These are phyloP conservation scores for Calephelis virginiensis DNA, from an alignment of 1,140 invertebrate genomes.

Conservation along the genomic window DNA sequence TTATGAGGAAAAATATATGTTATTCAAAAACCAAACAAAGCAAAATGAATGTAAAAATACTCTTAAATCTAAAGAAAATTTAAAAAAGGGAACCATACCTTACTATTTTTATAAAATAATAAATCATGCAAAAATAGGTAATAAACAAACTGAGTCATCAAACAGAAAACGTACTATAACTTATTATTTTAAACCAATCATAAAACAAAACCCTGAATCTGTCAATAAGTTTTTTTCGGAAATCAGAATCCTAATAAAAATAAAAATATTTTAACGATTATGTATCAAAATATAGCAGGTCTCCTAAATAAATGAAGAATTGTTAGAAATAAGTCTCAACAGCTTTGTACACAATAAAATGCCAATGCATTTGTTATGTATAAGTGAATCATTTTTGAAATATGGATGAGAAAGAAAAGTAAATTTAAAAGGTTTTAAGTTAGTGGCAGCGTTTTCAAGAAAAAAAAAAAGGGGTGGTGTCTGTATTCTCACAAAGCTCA, in stretches of 20 bases:
- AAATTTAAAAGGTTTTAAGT: constrained; percentile 20
- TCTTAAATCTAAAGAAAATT: neutral
- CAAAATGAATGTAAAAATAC: neutral
- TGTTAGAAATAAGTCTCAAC: constrained; percentile 17
- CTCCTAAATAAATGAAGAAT: constrained; percentile 17
- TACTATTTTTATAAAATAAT: constrained; percentile 4
- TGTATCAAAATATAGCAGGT: constrained; percentile 24
- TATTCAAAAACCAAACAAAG: neutral
- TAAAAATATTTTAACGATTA: constrained; percentile 10
- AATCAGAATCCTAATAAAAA: neutral
- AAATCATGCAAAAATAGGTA: neutral
- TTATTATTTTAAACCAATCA: neutral
- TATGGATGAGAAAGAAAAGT: constrained; percentile 19
- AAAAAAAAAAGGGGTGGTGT: constrained; percentile 25
- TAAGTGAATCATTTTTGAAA: constrained; percentile 31
- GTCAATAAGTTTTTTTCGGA: constrained; percentile 4
- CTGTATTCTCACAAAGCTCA: constrained; percentile 25
- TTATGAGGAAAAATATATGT: constrained; percentile 7
- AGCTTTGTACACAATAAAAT: constrained; percentile 6
- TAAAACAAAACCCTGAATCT: neutral
- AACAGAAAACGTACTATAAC: constrained; percentile 4
- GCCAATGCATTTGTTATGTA: constrained; percentile 23
- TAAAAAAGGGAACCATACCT: neutral
- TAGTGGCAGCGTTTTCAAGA: constrained; percentile 25
- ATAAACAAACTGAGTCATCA: neutral